phyloP scores from a whole-genome alignment of 2,113 vertebrate species.

The Etheostoma spectabile region DNA sequence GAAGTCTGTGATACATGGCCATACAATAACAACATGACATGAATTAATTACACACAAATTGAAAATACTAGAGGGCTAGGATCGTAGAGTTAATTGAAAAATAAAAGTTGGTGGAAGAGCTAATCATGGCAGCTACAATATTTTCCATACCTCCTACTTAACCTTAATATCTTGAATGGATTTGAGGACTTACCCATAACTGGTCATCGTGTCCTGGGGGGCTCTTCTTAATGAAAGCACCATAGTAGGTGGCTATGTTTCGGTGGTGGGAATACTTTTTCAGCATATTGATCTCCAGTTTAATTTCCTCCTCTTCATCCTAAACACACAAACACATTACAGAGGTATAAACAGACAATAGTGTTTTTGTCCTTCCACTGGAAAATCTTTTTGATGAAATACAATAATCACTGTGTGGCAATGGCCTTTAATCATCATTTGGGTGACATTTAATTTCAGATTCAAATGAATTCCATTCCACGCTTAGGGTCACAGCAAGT shows the following conservation, averaged over 20 bases:
- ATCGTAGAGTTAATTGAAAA: neutral
- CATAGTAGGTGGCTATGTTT: constrained; percentile 85
- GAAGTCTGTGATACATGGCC: too few relatives aligned
- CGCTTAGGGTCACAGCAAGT: neutral
- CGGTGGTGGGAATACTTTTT: constrained; percentile 96
- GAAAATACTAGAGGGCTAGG: neutral
- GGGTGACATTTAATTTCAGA: constrained; percentile 29
- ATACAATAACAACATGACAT: neutral
- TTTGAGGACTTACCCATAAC: constrained; percentile 76
- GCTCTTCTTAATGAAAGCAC: constrained; percentile 81
- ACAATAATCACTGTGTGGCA: neutral
- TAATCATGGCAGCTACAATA: neutral
- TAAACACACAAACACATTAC: constrained; percentile 54
- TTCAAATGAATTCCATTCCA: constrained; percentile 19
- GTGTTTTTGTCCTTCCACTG: neutral
- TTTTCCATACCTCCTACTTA: neutral
- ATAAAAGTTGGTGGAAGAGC: neutral
- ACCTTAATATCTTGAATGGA: constrained; percentile 8
- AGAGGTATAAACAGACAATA: neutral
- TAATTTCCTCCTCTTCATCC: constrained; percentile 96
- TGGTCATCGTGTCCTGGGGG: constrained; percentile 84
- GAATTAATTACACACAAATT: neutral
- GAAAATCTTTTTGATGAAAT: neutral
- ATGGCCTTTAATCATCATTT: constrained; percentile 8
- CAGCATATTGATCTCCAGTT: constrained; percentile 95